Percentiles rank a stretch among this genome's conserved stretches.
Conservation (phyloP, 1,140 invertebrate species). For the Penaeus chinensis region DNA sequence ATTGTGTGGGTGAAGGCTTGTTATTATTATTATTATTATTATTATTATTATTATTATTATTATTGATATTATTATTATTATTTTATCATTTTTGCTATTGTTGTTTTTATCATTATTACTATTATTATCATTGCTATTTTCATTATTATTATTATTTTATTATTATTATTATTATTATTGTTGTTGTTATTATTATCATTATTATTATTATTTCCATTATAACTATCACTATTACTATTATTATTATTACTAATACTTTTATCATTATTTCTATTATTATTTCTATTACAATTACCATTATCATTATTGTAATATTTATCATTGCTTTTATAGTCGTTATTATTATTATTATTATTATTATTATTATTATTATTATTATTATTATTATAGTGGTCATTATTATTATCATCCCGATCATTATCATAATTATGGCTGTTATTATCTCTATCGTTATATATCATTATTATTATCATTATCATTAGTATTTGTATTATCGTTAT, state of each 20-base stretch:
- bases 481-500: not conserved
- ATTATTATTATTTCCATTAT: too few species aligned
- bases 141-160: not conserved
- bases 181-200: too few species aligned
- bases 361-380: not conserved
- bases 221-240: too few species aligned
- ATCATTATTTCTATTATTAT: too few species aligned
- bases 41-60: conserved; percentile 5
- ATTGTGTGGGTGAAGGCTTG: too few species aligned
- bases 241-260: too few species aligned
- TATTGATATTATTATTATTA: not conserved
- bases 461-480: conserved; percentile 3
- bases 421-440: not conserved
- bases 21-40: too few species aligned
- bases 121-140: not conserved
- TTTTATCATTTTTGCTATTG: not conserved
- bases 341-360: too few species aligned
- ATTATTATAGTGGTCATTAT: not conserved
- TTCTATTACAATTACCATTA: too few species aligned
- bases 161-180: not conserved
- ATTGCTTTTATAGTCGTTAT: too few species aligned
- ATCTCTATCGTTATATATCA: not conserved
- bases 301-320: too few species aligned
- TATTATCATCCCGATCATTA: not conserved
- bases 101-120: not conserved